Conservation (phyloP, 2,113 vertebrate species). For the Pungitius pungitius region DNA sequence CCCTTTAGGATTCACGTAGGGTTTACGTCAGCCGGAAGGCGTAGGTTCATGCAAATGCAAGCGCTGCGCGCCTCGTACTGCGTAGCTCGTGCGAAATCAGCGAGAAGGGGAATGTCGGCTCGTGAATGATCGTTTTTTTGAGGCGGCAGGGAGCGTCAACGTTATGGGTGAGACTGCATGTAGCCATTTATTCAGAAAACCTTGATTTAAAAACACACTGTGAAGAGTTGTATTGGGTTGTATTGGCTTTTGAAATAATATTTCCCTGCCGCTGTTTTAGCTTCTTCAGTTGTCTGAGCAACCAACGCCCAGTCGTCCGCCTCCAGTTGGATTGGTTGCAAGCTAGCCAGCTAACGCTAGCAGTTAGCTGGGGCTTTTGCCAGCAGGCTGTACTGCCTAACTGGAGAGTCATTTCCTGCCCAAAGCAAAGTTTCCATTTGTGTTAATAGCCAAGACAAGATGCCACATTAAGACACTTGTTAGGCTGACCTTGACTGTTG, state of each 20-base stretch:
- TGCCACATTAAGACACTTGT: neutral
- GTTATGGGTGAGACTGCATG: slow-evolving; percentile 80
- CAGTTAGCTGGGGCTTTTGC: slow-evolving; percentile 40
- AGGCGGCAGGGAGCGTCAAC: slow-evolving; percentile 78
- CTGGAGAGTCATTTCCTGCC: slow-evolving; percentile 76
- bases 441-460: neutral
- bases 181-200: neutral
- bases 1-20: slow-evolving; percentile 60
- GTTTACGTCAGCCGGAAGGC: slow-evolving; percentile 28
- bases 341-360: slow-evolving; percentile 55
- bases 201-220: neutral
- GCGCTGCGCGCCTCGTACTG: slow-evolving; percentile 37
- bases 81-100: slow-evolving; percentile 49
- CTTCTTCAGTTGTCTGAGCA: slow-evolving; percentile 72
- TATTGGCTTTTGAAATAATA: neutral
- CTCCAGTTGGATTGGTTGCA: slow-evolving; percentile 59
- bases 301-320: slow-evolving; percentile 79
- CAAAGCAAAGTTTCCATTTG: slow-evolving; percentile 23
- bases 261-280: slow-evolving; percentile 36
- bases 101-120: slow-evolving; percentile 80
- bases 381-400: slow-evolving; percentile 51
- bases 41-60: rapidly evolving
- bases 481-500: neutral
- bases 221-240: neutral
- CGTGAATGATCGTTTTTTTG: slow-evolving; percentile 73